Evolutionary conservation across 2,113 vertebrate genomes (phyloP).

Genomic region (Centropus bengalensis): DNA sequence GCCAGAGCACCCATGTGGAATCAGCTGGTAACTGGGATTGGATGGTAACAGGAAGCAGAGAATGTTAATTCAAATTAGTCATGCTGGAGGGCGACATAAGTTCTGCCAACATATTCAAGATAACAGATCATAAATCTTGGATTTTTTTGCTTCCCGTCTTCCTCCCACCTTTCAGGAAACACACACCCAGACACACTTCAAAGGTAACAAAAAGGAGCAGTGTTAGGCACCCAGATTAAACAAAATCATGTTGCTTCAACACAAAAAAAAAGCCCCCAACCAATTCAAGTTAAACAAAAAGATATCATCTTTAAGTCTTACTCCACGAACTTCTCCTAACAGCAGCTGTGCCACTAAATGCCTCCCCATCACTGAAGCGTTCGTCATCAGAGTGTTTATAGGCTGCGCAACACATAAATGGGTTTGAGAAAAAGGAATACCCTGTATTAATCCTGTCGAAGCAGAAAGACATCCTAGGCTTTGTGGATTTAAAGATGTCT

Average conservation of each 20-base stretch:
- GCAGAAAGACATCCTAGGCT: neutral
- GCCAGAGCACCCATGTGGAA: fast-evolving
- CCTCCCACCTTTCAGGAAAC: constrained; percentile 39
- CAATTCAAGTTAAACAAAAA: neutral
- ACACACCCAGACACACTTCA: neutral
- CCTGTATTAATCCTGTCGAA: neutral
- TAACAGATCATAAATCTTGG: neutral
- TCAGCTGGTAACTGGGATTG: neutral
- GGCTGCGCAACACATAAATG: constrained; percentile 76
- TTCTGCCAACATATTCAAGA: neutral
- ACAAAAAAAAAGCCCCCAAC: neutral
- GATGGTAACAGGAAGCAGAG: neutral
- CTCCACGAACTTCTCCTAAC: constrained; percentile 46
- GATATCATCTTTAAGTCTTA: constrained; percentile 36
- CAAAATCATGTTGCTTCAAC: neutral
- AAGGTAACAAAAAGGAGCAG: neutral
- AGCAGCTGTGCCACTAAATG: constrained; percentile 76
- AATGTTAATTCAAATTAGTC: constrained; percentile 35
- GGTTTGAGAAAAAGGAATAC: constrained; percentile 44
- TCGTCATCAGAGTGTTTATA: constrained; percentile 80
- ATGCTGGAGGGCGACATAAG: neutral
- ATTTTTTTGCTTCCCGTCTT: neutral
- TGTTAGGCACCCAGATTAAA: constrained; percentile 32
- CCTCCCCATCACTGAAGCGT: constrained; percentile 81
- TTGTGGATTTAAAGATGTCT: neutral